These are phyloP conservation scores for Recurvirostra avosetta DNA, from an alignment of 2,113 vertebrate genomes.

Conservation along the genomic window DNA sequence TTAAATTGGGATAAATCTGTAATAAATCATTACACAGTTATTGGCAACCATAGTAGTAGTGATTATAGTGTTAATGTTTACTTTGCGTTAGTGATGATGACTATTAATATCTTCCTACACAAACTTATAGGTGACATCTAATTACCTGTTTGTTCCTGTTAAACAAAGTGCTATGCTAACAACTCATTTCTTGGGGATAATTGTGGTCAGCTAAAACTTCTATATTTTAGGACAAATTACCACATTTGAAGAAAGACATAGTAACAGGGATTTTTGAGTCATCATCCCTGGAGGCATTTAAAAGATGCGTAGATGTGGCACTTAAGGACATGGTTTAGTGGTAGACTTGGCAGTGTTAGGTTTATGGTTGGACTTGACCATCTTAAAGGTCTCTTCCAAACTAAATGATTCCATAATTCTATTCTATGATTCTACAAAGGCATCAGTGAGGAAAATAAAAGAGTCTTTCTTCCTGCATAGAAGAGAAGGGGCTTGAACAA, in stretches of 20 bases:
- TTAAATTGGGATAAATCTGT: not conserved
- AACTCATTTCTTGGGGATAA: not conserved
- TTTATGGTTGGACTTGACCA: not conserved
- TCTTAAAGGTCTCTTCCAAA: not conserved
- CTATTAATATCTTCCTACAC: not conserved
- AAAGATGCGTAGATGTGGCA: not conserved
- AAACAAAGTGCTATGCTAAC: not conserved
- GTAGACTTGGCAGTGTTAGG: not conserved
- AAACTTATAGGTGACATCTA: not conserved
- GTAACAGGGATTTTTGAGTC: not conserved
- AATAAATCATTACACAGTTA: slow-evolving; percentile 8
- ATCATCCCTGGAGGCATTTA: not conserved
- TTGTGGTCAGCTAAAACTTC: not conserved
- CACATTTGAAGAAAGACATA: not conserved
- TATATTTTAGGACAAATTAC: not conserved
- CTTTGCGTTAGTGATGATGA: not conserved
- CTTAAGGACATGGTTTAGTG: not conserved
- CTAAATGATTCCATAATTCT: not conserved
- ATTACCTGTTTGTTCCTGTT: not conserved
- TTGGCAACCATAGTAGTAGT: not conserved
- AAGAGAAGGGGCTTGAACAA: not conserved
- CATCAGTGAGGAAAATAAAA: not conserved
- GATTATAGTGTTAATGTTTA: not conserved
- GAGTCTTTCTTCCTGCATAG: not conserved
- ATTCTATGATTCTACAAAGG: accelerated